Conservation (phyloP, 2,797 vertebrate species). For the Rhinoraja longicauda region DNA sequence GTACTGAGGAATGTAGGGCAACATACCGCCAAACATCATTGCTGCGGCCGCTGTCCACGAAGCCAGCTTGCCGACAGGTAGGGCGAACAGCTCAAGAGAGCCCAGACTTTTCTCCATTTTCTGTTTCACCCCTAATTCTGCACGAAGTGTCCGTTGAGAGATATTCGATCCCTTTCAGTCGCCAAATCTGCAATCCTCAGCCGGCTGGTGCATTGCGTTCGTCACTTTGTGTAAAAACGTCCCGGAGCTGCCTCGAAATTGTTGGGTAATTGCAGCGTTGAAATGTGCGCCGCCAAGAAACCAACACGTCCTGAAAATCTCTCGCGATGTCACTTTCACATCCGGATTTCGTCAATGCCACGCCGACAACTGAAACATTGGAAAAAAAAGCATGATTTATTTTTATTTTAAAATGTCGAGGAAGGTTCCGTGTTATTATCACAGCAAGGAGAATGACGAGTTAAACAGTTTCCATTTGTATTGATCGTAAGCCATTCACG, state of each 20-base stretch:
- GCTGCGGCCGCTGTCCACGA: constrained; percentile 79
- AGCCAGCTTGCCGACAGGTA: constrained; percentile 63
- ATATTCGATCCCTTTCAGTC: background rate
- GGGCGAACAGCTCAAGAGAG: constrained; percentile 63
- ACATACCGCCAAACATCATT: constrained; percentile 89
- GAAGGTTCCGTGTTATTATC: background rate
- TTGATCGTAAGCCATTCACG: background rate
- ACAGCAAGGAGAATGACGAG: background rate
- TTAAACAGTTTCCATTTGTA: background rate
- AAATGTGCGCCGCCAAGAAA: background rate
- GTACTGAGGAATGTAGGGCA: constrained; percentile 93
- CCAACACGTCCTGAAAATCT: background rate
- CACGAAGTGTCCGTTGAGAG: background rate
- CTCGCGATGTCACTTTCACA: constrained; percentile 11
- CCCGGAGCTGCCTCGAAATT: background rate
- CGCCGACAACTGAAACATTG: background rate
- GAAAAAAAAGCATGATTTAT: background rate
- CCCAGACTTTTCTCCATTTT: constrained; percentile 67
- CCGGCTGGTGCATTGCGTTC: background rate
- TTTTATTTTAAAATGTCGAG: background rate
- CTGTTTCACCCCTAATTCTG: background rate
- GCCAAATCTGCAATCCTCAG: background rate
- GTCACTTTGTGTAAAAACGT: background rate
- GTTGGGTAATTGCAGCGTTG: background rate
- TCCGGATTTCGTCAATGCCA: constrained; percentile 26